Evolutionary conservation across 2,888 invertebrate genomes (phyloP), one percentile per base, ranked within the genome.

Genomic region (Cerceris ruficornis): DNA sequence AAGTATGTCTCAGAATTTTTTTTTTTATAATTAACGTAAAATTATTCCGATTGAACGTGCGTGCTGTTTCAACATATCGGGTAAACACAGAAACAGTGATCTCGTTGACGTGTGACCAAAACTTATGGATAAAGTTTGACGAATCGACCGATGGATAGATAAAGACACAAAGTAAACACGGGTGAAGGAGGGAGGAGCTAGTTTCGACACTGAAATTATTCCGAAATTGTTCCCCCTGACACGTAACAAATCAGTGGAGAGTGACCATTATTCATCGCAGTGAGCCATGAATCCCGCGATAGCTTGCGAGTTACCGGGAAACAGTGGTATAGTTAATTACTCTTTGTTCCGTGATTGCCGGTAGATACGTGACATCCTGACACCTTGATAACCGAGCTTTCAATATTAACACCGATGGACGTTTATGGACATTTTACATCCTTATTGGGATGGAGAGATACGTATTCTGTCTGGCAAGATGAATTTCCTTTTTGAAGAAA

Each of bases 241-340:
- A 15, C 15, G 54, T 41, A 46, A 46, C 64, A 55, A 74, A 77
- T 74, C 55, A 68, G 58, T 61, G 49, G 42, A 17, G 17, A 7
- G 5, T 50, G 46, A 49, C 59, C 46, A 62, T 70, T 81, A 77
- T 77, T 69, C 61, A 54, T 52, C 46, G 9, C n/a, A 11, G 13
- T 39, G 55, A 59, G 57, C 11, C 41, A 49, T 59, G 68, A 71
- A 77, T 77, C 43, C 28, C 17, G 42, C 17, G 42, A 60, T 57
- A 62, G 62, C 60, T 77, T 55, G 46, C 17, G 64, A 57, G 55
- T 61, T 58, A 77, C 69, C 60, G 50, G 49, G 52, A 28, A 52
- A 58, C 64, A 55, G 65, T 62, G 50, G 69, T 58, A 58, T 17
- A 57, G 76, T 69, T 82, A 83, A 82, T 82, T 82, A 77, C 54